Conservation (phyloP, 2,888 invertebrate genomes). For the Cyaniris semiargus region DNA sequence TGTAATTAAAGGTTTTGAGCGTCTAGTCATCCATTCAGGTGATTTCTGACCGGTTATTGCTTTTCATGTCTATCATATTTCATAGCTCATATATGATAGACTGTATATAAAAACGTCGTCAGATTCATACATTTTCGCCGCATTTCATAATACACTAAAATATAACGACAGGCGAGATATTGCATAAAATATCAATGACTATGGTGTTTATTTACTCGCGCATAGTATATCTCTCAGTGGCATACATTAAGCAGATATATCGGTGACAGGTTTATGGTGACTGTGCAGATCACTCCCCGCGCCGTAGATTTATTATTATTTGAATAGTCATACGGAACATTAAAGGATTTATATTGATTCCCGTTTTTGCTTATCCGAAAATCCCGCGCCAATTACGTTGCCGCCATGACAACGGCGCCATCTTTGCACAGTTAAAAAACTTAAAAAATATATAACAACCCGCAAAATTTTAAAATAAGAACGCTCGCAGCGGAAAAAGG, state of each 20-base stretch:
- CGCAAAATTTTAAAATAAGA: not conserved
- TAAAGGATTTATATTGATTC: constrained; percentile 44
- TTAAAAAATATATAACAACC: not conserved
- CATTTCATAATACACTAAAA: not conserved
- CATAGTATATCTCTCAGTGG: constrained; percentile 48
- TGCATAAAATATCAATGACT: not conserved
- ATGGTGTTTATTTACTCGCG: not conserved
- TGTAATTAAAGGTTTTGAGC: not conserved
- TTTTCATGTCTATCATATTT: not conserved
- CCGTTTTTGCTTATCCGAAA: constrained; percentile 17
- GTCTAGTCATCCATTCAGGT: not conserved
- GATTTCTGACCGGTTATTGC: not conserved
- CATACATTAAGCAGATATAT: constrained; percentile 56
- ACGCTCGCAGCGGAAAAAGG: not conserved
- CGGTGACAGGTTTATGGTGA: constrained; percentile 57
- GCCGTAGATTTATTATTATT: constrained; percentile 54
- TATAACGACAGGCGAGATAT: constrained; percentile 3
- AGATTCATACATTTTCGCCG: not conserved
- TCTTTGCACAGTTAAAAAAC: constrained; percentile 7
- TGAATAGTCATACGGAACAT: constrained; percentile 47
- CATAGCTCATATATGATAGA: not conserved
- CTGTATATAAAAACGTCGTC: not conserved
- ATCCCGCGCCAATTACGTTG: not conserved
- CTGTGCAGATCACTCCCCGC: constrained; percentile 48
- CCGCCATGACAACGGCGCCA: not conserved